Evolutionary conservation across 2,797 vertebrate genomes (phyloP).

Genomic region (Chelmon rostratus): DNA sequence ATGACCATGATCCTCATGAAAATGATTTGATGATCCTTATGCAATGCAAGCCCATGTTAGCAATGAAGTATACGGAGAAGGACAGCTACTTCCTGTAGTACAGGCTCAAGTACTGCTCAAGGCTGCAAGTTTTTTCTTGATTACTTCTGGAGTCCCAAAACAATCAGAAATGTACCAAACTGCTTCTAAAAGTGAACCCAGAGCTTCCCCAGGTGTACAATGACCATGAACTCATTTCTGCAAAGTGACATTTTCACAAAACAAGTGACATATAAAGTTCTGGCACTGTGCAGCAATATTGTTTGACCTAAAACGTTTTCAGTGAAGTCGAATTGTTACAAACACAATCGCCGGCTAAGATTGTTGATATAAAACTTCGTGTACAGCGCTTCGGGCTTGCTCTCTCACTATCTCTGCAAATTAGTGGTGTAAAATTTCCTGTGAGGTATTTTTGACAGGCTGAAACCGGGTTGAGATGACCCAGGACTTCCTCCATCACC

Average conservation of each 20-base stretch:
- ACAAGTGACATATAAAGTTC: not conserved
- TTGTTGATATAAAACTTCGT: not conserved
- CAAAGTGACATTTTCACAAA: not conserved
- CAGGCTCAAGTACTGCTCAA: too few relatives aligned
- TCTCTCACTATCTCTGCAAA: not conserved
- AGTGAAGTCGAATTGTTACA: not conserved
- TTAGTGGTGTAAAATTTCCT: not conserved
- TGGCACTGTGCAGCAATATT: not conserved
- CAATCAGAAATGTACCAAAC: not conserved
- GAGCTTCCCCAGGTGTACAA: not conserved
- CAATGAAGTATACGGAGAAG: not conserved
- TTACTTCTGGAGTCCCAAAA: not conserved
- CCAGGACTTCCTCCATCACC: constrained; percentile 1
- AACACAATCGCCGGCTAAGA: not conserved
- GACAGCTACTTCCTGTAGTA: too few relatives aligned
- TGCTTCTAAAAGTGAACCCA: not conserved
- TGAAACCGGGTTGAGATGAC: constrained; percentile 4
- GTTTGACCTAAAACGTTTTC: constrained; percentile 2
- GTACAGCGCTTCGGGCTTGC: not conserved
- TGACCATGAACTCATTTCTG: not conserved
- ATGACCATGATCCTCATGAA: not conserved
- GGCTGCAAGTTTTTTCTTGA: not conserved
- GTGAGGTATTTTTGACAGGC: not conserved
- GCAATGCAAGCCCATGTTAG: not conserved
- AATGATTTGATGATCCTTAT: too few relatives aligned